Conservation (phyloP, 2,888 invertebrate genomes). For the Pollenia angustigena region DNA sequence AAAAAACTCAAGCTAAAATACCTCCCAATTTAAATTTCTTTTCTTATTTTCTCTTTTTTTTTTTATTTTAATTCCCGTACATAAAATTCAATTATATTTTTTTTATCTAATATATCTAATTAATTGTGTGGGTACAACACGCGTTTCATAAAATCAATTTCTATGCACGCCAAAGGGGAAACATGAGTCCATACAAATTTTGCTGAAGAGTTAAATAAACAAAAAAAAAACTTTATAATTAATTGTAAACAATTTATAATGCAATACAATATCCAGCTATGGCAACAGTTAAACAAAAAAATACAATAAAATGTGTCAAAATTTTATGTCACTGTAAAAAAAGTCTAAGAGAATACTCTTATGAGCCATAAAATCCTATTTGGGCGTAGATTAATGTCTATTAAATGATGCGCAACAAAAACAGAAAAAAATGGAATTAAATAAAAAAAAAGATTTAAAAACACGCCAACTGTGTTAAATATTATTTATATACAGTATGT, state of each 20-base stretch:
- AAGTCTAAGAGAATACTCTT: constrained; percentile 3
- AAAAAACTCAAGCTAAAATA: neutral
- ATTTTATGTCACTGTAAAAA: constrained; percentile 29
- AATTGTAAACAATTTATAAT: constrained; percentile 18
- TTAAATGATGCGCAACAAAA: constrained; percentile 52
- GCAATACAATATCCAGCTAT: constrained; percentile 25
- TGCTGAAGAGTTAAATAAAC: constrained; percentile 6
- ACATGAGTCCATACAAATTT: constrained; percentile 53
- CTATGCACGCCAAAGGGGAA: constrained; percentile 31
- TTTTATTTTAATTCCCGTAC: constrained; percentile 1
- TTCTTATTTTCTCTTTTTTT: neutral
- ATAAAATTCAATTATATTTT: constrained; percentile 37
- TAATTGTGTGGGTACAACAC: constrained; percentile 64
- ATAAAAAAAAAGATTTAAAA: constrained; percentile 6
- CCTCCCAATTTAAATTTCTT: constrained; percentile 6
- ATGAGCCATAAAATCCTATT: constrained; percentile 34
- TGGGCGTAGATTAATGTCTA: constrained; percentile 66
- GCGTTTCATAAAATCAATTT: constrained; percentile 58
- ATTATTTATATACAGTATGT: neutral
- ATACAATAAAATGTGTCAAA: constrained; percentile 43
- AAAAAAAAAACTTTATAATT: neutral
- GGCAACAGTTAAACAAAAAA: constrained; percentile 26
- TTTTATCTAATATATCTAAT: constrained; percentile 26
- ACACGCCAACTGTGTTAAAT: constrained; percentile 22
- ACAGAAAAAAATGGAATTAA: neutral